Conservation (phyloP, 2,797 vertebrate genomes). For the Craterocephalus amniculus region DNA sequence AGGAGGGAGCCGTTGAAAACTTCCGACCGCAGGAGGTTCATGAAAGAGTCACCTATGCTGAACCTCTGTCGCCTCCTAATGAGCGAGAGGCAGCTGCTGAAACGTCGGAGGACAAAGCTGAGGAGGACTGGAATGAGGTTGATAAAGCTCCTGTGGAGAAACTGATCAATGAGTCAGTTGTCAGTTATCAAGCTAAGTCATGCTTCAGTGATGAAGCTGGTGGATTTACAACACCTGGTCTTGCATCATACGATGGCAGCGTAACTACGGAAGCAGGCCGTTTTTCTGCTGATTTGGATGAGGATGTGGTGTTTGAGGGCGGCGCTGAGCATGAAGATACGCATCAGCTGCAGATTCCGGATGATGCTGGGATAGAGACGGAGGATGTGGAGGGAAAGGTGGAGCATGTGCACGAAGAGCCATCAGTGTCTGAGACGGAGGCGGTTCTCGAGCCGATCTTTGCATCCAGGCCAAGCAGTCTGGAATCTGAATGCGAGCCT, state of each 20-base stretch:
- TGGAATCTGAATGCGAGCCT: slow-evolving; percentile 44
- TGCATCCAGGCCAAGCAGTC: slow-evolving; percentile 52
- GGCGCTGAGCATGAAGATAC: slow-evolving; percentile 44
- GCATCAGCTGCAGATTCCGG: slow-evolving; percentile 1
- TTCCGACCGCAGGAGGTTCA: slow-evolving; percentile 68
- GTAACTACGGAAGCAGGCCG: slow-evolving; percentile 24
- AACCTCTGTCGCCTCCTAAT: slow-evolving; percentile 58
- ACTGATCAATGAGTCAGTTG: slow-evolving; percentile 22
- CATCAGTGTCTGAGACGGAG: slow-evolving; percentile 61
- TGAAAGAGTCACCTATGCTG: slow-evolving; percentile 64
- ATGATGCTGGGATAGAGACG: slow-evolving; percentile 33
- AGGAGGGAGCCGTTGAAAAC: slow-evolving; percentile 57
- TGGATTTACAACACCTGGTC: slow-evolving; percentile 6
- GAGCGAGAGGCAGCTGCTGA: slow-evolving; percentile 26
- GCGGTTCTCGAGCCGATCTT: slow-evolving; percentile 43
- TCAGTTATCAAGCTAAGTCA: slow-evolving; percentile 31
- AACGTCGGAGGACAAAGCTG: slow-evolving; percentile 9
- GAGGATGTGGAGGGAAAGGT: background rate
- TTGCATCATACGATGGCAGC: background rate
- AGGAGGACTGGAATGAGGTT: slow-evolving; percentile 18
- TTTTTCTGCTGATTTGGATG: slow-evolving; percentile 42
- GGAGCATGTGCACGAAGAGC: slow-evolving; percentile 44
- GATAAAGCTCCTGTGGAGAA: slow-evolving; percentile 13
- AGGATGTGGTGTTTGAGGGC: slow-evolving; percentile 39
- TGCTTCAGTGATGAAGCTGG: slow-evolving; percentile 7